Evolutionary conservation across 2,113 vertebrate genomes (phyloP).

Genomic region (Puntigrus tetrazona): DNA sequence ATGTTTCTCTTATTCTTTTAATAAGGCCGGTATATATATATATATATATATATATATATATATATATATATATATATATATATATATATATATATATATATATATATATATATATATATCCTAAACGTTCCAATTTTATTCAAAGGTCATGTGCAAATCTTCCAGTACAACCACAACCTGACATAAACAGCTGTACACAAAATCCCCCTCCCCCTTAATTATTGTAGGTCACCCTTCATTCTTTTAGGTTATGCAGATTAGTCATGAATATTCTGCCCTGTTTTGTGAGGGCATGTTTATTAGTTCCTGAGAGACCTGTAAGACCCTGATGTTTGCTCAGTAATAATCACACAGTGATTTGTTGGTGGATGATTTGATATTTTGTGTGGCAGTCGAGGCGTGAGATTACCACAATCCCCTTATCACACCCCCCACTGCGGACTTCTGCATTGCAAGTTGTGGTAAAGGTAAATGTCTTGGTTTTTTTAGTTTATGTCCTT

Average conservation of each 20-base stretch:
- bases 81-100: neutral
- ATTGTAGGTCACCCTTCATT: slow-evolving; percentile 24
- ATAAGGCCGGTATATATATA: neutral
- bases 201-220: slow-evolving; percentile 3
- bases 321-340: slow-evolving; percentile 45
- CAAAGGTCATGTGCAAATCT: neutral
- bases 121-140: neutral
- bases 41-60: neutral
- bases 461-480: neutral
- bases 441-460: slow-evolving; percentile 17
- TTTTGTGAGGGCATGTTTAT: slow-evolving; percentile 22
- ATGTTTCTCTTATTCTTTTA: neutral
- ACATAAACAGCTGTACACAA: neutral
- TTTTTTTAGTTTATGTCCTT: slow-evolving; percentile 10
- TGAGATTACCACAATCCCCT: slow-evolving; percentile 42
- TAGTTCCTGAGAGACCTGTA: slow-evolving; percentile 50
- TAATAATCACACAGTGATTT: slow-evolving; percentile 52
- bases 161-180: neutral
- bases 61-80: neutral
- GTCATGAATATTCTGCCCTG: slow-evolving; percentile 31
- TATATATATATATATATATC: neutral
- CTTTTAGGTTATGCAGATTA: slow-evolving; percentile 34
- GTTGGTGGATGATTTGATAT: slow-evolving; percentile 44
- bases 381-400: slow-evolving; percentile 33
- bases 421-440: slow-evolving; percentile 36